Conservation (phyloP, 2,797 vertebrate species). For the Argya squamiceps region DNA sequence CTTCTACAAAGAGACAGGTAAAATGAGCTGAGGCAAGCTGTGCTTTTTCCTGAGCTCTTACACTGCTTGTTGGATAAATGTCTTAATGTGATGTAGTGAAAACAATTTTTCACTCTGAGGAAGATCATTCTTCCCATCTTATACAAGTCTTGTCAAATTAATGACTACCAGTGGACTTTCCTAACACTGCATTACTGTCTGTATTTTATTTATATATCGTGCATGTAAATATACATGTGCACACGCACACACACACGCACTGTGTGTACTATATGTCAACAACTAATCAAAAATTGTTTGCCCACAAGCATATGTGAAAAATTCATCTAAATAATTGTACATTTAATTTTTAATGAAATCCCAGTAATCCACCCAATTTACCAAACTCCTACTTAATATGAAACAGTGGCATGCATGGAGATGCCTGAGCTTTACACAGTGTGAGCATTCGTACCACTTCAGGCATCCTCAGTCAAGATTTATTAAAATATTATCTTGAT, state of each 20-base stretch:
- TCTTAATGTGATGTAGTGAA: neutral
- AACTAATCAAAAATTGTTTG: conserved; percentile 72
- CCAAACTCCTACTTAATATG: conserved; percentile 3
- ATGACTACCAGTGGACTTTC: conserved; percentile 50
- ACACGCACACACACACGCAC: conserved; percentile 47
- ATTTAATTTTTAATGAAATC: conserved; percentile 73
- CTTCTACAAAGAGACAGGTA: neutral
- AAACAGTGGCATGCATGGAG: neutral
- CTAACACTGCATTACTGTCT: conserved; percentile 48
- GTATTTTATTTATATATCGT: conserved; percentile 68
- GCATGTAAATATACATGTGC: conserved; percentile 72
- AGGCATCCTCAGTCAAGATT: conserved; percentile 47
- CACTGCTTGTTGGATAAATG: neutral
- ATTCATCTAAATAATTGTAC: conserved; percentile 73
- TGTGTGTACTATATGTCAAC: conserved; percentile 69
- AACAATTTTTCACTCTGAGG: neutral
- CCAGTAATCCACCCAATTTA: conserved; percentile 38
- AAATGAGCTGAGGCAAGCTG: neutral
- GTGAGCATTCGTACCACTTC: conserved; percentile 17
- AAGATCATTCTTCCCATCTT: neutral
- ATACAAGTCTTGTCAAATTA: conserved; percentile 36
- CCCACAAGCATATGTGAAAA: conserved; percentile 71
- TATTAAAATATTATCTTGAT: conserved; percentile 51
- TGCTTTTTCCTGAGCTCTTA: neutral
- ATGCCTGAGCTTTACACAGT: neutral